phyloP scores from a whole-genome alignment of 1,140 invertebrate species.

The Coelopa frigida region DNA sequence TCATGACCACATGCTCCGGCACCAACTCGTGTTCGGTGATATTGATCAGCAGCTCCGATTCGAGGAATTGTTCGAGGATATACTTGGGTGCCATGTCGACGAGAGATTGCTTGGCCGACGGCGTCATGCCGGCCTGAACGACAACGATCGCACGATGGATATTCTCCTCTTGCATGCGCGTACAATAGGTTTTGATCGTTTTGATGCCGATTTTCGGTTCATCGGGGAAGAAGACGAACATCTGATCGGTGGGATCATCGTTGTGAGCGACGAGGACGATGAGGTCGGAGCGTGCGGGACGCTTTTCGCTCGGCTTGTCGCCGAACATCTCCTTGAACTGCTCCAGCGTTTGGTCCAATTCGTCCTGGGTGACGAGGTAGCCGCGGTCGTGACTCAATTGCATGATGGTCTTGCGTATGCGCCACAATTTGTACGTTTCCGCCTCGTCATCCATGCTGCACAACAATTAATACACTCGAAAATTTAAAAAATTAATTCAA shows the following conservation, averaged over 20 bases:
- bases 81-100: conserved; percentile 99
- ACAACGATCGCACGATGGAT: conserved; percentile 95
- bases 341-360: conserved; percentile 97
- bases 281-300: conserved; percentile 82
- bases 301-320: conserved; percentile 93
- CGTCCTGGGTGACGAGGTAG: conserved; percentile 96
- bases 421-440: conserved; percentile 97
- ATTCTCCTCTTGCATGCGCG: conserved; percentile 99
- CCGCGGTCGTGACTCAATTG: conserved; percentile 88
- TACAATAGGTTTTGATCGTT: conserved; percentile 97
- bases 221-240: conserved; percentile 99
- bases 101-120: conserved; percentile 95
- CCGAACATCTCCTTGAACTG: conserved; percentile 98
- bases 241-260: conserved; percentile 98
- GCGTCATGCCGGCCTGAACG: conserved; percentile 94
- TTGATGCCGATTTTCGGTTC: conserved; percentile 99
- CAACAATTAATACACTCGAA: no score
- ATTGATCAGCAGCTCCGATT: conserved; percentile 97
- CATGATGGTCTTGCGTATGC: conserved; percentile 97
- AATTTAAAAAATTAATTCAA: no score
- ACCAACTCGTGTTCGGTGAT: conserved; percentile 99
- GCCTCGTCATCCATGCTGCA: conserved; percentile 99
- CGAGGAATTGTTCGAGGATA: conserved; percentile 96
- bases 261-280: conserved; percentile 98
- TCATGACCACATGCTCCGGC: conserved; percentile 97